Evolutionary conservation across 2,113 vertebrate species (phyloP).

Genomic region (Paraplagusia blochii): DNA sequence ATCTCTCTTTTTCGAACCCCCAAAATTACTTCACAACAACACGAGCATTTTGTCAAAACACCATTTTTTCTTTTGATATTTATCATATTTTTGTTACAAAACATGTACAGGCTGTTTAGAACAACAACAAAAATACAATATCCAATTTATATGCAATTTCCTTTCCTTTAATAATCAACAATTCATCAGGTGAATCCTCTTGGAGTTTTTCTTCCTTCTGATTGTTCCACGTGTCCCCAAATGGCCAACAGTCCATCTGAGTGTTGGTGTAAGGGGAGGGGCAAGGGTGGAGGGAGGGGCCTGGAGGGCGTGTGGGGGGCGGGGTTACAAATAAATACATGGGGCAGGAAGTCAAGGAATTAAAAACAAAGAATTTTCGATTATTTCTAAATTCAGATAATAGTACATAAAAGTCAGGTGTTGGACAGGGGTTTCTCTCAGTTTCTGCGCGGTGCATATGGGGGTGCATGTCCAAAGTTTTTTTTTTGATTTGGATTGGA

Average conservation of each 20-base stretch:
- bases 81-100: constrained; percentile 73
- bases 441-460: constrained; percentile 26
- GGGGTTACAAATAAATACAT: constrained; percentile 76
- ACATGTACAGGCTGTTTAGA: constrained; percentile 79
- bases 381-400: constrained; percentile 71
- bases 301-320: constrained; percentile 28
- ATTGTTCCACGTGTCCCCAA: constrained; percentile 63
- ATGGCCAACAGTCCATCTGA: constrained; percentile 50
- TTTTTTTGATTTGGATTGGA: constrained; percentile 62
- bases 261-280: constrained; percentile 29
- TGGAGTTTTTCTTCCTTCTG: constrained; percentile 62
- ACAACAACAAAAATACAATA: constrained; percentile 79
- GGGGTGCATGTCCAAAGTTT: constrained; percentile 59
- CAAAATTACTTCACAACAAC: constrained; percentile 59
- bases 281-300: no score
- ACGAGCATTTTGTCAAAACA: constrained; percentile 63
- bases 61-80: constrained; percentile 65
- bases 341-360: constrained; percentile 60
- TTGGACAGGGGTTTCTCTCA: constrained; percentile 61
- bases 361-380: constrained; percentile 59
- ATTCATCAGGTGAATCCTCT: constrained; percentile 58
- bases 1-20: constrained; percentile 20
- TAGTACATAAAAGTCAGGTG: constrained; percentile 67
- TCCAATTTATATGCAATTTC: constrained; percentile 69
- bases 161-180: constrained; percentile 63